A percentile compares a stretch with the other conserved stretches of the same genome.
Conservation (phyloP, 2,797 vertebrate genomes). For the Gallinago nigripennis region DNA sequence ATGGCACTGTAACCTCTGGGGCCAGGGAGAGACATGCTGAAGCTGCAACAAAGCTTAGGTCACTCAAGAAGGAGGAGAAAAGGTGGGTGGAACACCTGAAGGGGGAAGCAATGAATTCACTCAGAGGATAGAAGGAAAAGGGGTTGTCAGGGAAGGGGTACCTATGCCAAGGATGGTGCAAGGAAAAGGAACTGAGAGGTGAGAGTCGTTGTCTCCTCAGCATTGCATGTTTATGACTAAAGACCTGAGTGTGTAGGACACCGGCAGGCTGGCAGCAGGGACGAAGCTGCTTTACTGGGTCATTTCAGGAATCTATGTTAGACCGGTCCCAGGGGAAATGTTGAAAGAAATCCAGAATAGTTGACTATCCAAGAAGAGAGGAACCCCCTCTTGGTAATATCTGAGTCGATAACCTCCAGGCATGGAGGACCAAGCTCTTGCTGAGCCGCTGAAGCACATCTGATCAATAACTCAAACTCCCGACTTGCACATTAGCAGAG, state of each 20-base stretch:
- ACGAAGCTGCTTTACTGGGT: not conserved
- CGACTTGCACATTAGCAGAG: constrained; percentile 60
- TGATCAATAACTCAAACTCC: constrained; percentile 68
- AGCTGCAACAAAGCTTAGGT: not conserved
- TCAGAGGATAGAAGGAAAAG: not conserved
- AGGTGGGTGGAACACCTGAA: not conserved
- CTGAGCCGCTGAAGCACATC: constrained; percentile 39
- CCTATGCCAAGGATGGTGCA: not conserved
- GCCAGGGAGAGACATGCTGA: rapidly evolving
- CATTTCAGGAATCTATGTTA: not conserved
- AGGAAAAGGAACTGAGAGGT: not conserved
- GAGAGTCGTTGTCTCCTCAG: not conserved
- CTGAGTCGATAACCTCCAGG: not conserved
- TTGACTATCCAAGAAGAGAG: not conserved
- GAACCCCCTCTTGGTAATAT: not conserved
- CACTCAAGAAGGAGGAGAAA: not conserved
- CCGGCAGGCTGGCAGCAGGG: not conserved
- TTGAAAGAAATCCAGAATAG: not conserved
- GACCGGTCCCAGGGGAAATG: not conserved
- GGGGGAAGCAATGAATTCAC: not conserved
- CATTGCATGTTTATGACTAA: not conserved
- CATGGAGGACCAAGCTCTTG: not conserved
- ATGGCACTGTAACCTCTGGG: rapidly evolving
- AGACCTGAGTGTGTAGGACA: not conserved
- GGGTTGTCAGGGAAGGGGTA: not conserved